Conservation (phyloP, 2,797 vertebrate genomes). For the Triplophysa bombifrons region DNA sequence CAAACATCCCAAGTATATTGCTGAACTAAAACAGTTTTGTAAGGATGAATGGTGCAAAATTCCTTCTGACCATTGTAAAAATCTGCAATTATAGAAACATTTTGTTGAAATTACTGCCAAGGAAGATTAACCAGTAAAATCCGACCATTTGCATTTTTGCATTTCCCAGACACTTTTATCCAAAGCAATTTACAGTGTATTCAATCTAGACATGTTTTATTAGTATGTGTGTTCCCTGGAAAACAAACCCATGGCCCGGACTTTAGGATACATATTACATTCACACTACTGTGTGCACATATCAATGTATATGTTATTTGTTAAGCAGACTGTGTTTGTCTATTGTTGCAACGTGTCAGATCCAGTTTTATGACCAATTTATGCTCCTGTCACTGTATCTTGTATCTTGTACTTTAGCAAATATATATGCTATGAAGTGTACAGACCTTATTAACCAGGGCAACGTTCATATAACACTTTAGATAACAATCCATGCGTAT, state of each 20-base stretch:
- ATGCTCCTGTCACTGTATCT: background rate
- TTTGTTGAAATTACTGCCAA: background rate
- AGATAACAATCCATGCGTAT: background rate
- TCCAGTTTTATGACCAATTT: background rate
- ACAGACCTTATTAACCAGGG: background rate
- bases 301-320: background rate
- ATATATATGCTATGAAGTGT: background rate
- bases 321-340: background rate
- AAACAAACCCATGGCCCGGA: background rate
- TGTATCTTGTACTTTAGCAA: background rate
- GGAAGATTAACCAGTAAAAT: background rate
- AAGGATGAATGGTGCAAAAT: conserved; percentile 5
- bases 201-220: too few relatives aligned
- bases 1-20: background rate
- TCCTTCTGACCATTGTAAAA: background rate
- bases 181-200: too few relatives aligned
- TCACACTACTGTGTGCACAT: background rate
- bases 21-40: background rate
- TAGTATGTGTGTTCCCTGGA: background rate
- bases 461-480: conserved; percentile 16
- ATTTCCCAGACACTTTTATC: background rate
- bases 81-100: background rate
- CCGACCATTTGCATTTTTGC: background rate
- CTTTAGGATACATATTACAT: too few relatives aligned
- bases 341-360: background rate